Percentiles rank a stretch among this genome's conserved stretches.
phyloP scores from a whole-genome alignment of 1,140 invertebrate species.

The Megathymus violae region DNA sequence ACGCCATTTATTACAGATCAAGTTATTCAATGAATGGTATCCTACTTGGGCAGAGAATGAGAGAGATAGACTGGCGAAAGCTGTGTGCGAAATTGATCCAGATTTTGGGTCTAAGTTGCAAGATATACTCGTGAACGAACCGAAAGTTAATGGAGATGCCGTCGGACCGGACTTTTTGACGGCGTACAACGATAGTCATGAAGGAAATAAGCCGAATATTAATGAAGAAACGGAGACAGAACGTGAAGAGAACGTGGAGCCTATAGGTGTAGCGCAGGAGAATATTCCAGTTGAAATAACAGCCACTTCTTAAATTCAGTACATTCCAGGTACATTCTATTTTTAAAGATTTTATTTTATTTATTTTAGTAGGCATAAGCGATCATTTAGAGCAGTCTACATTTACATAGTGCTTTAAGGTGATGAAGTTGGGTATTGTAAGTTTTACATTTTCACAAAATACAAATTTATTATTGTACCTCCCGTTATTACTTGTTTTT shows the following conservation, averaged over 20 bases:
- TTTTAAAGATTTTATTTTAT: conserved; percentile 30
- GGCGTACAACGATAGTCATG: conserved; percentile 36
- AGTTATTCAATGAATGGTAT: conserved; percentile 94
- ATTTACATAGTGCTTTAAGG: not conserved
- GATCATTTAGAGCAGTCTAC: not conserved
- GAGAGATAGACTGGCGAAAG: conserved; percentile 87
- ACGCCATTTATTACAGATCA: conserved; percentile 85
- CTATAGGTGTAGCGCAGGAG: conserved; percentile 47
- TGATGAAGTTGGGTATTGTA: not conserved
- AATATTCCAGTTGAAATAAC: conserved; percentile 67
- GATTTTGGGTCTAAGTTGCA: conserved; percentile 89
- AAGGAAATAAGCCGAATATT: conserved; percentile 38
- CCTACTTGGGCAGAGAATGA: conserved; percentile 91
- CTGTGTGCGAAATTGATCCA: conserved; percentile 88
- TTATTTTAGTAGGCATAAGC: conserved; percentile 27
- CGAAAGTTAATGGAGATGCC: conserved; percentile 60
- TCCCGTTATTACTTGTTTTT: not conserved
- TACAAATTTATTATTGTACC: not conserved
- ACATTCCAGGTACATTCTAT: conserved; percentile 18
- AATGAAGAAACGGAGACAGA: conserved; percentile 35
- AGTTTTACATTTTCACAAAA: not conserved
- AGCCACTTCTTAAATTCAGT: conserved; percentile 63
- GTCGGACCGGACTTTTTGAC: conserved; percentile 43
- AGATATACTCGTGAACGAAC: conserved; percentile 77
- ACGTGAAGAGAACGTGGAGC: conserved; percentile 38